Conservation (phyloP, 2,113 vertebrate species). For the Festucalex cinctus region DNA sequence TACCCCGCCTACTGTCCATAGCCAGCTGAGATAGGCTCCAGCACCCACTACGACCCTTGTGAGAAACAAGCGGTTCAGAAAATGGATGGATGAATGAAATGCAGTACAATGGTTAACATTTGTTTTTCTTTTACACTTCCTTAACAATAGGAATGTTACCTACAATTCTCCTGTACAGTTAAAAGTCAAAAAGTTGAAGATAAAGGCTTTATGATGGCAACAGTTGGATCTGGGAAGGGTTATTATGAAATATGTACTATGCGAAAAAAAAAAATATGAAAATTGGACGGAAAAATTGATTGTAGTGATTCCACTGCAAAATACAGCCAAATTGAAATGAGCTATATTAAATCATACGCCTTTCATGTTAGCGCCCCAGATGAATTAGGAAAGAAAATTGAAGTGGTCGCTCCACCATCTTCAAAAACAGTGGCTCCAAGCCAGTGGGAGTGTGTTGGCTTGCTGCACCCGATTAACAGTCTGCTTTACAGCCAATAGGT, state of each 20-base stretch:
- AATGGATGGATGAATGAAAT: too few relatives aligned
- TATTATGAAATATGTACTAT: neutral
- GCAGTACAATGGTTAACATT: too few relatives aligned
- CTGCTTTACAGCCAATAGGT: constrained; percentile 77
- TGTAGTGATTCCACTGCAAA: neutral
- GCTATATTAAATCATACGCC: constrained; percentile 19
- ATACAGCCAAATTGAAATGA: constrained; percentile 14
- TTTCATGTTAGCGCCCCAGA: constrained; percentile 49
- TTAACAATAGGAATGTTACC: too few relatives aligned
- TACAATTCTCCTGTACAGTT: neutral
- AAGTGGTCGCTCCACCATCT: constrained; percentile 7
- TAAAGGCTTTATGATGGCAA: neutral
- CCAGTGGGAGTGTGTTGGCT: constrained; percentile 78
- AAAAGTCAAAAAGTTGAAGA: neutral
- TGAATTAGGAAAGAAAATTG: constrained; percentile 66
- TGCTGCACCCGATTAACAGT: constrained; percentile 68
- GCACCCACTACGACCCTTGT: too few relatives aligned
- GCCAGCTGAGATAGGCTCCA: too few relatives aligned
- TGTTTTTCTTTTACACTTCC: too few relatives aligned
- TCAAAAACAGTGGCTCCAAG: constrained; percentile 66
- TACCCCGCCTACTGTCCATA: too few relatives aligned
- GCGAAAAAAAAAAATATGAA: neutral
- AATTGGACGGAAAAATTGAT: neutral
- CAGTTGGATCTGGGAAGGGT: neutral
- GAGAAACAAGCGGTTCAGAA: too few relatives aligned